Evolutionary conservation across 1,140 invertebrate genomes (phyloP), one percentile per base, ranked within the genome.

Genomic region (Oreohelix idahoensis): DNA sequence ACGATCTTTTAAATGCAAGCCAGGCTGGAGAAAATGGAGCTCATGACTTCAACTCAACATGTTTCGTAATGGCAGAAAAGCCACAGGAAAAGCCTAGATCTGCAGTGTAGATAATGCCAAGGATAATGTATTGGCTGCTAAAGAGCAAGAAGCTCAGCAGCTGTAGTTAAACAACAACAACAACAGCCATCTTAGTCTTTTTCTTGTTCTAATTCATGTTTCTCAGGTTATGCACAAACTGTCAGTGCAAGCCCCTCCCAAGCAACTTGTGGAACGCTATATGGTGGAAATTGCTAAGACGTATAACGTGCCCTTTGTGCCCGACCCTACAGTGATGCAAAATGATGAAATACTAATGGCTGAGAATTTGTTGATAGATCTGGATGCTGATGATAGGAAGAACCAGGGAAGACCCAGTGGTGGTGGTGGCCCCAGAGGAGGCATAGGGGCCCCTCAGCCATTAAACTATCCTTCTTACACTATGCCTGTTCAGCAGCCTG

Each of bases 231-330:
- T 98, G 92, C 97, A 98, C 89, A 99, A 99, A 93, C 94, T 99
- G 91, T 96, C 96, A 53, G 95, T 99, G 4, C 97, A 99, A 89
- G 97, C 97, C 66, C 99, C 99, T 8, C 97, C 98, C 0, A 99
- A 98, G 92, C 93, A 98, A 79, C 93, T 99, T 17, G 96, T 99
- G 69, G 99, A 99, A 92, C 97, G 97, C 71, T 94, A 94, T 86
- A 90, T 94, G 89, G 91, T 93, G 66, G 98, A 99, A 93, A 99
- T 99, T 87, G 97, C 98, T 5, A 98, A 97, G 90, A 97, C 96
- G 91, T 92, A 91, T 81, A 91, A 90, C 85, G 89, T 92, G 5
- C 89, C 89, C 35, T 92, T 92, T 86, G 90, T 90, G 75, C 91
- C 91, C 17, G 91, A 92, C 84, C 88, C 88, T 13, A 83, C 87